Conservation (phyloP, 1,140 invertebrate species). For the Drosophila truncata region DNA sequence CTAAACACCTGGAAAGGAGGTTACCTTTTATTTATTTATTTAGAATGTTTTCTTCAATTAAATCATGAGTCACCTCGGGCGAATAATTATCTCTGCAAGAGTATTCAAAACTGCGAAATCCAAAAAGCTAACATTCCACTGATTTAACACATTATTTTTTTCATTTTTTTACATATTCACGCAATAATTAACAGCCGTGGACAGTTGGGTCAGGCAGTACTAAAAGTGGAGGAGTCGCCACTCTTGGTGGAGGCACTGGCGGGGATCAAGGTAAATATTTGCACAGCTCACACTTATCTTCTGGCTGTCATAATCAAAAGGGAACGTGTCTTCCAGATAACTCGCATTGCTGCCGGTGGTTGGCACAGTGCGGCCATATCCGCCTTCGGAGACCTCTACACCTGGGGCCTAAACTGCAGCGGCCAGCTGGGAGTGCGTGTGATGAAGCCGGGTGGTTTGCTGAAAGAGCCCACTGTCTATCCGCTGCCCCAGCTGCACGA, state of each 20-base stretch:
- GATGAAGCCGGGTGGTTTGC: conserved; percentile 60
- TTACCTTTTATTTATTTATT: background rate
- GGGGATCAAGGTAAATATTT: conserved; percentile 87
- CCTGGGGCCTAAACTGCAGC: conserved; percentile 96
- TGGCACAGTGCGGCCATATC: conserved; percentile 94
- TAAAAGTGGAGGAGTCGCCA: conserved; percentile 88
- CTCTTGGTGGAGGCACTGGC: conserved; percentile 89
- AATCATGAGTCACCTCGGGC: background rate
- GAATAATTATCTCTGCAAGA: background rate
- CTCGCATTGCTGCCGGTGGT: conserved; percentile 90
- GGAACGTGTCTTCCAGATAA: conserved; percentile 81
- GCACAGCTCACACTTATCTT: conserved; percentile 22
- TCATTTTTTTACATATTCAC: conserved; percentile 11
- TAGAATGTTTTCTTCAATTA: too few species aligned
- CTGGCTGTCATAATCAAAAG: conserved; percentile 3
- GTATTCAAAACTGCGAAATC: background rate
- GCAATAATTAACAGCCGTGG: conserved; percentile 88
- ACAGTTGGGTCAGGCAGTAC: conserved; percentile 92
- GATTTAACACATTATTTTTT: background rate
- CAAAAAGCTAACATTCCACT: background rate
- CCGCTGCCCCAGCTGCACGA: conserved; percentile 74
- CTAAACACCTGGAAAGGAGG: background rate
- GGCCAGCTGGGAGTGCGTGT: conserved; percentile 92
- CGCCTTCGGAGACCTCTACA: conserved; percentile 92
- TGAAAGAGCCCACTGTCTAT: conserved; percentile 76